Conservation (phyloP, 2,113 vertebrate species). For the Platichthys flesus region DNA sequence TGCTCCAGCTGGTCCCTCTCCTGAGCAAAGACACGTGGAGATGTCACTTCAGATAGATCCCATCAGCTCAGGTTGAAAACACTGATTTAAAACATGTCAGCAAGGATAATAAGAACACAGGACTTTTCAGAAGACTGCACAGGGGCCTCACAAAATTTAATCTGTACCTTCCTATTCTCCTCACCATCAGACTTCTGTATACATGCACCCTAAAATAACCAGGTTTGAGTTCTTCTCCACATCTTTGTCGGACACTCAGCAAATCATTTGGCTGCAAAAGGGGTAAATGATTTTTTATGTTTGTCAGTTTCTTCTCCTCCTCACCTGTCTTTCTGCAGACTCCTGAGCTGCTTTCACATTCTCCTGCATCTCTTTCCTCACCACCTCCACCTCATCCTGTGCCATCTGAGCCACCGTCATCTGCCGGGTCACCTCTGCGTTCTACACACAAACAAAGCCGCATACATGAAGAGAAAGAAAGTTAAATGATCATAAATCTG, state of each 20-base stretch:
- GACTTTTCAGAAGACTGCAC: no score
- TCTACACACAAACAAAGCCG: conserved; percentile 76
- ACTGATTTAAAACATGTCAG: no score
- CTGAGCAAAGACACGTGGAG: conserved; percentile 63
- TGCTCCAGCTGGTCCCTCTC: conserved; percentile 89
- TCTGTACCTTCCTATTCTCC: no score
- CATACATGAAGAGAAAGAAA: not conserved
- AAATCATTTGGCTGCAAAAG: no score
- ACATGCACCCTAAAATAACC: not conserved
- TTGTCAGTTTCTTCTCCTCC: not conserved
- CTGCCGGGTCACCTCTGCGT: conserved; percentile 96
- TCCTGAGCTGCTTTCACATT: conserved; percentile 89
- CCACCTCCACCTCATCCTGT: conserved; percentile 89
- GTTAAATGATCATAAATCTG: no score
- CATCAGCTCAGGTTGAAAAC: no score
- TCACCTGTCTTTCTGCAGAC: conserved; percentile 87
- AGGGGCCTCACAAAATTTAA: no score
- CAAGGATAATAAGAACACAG: no score
- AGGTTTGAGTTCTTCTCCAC: not conserved
- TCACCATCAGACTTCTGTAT: not conserved
- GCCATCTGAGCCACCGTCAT: conserved; percentile 89
- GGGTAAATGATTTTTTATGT: not conserved
- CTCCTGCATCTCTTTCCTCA: conserved; percentile 92
- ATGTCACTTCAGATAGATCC: no score
- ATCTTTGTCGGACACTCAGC: not conserved